These are phyloP conservation scores for Slavum lentiscoides DNA, from an alignment of 2,888 invertebrate genomes.

Conservation along the genomic window DNA sequence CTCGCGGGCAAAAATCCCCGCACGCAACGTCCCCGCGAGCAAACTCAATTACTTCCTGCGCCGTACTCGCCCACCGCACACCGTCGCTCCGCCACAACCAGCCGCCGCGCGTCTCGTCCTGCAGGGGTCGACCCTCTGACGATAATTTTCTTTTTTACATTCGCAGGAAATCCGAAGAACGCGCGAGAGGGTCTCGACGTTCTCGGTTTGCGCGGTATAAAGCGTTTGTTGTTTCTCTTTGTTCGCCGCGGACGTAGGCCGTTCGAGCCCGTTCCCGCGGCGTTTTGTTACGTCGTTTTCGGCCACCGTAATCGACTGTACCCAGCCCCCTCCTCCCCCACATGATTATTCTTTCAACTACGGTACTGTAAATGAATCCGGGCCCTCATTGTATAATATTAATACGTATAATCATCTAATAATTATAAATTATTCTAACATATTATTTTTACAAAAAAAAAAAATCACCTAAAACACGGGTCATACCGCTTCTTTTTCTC, in stretches of 20 bases:
- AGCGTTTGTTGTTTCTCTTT: constrained; percentile 13
- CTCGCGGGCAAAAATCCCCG: constrained; percentile 19
- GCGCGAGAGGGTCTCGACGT: background rate
- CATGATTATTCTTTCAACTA: no score
- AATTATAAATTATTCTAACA: no score
- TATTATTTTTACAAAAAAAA: no score
- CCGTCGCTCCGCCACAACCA: background rate
- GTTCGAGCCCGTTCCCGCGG: background rate
- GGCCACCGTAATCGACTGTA: no score
- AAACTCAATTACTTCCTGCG: constrained; percentile 53
- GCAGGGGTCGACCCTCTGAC: constrained; percentile 21
- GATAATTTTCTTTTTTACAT: constrained; percentile 45
- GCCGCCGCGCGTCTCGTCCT: background rate
- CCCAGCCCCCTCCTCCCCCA: no score
- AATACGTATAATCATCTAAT: no score
- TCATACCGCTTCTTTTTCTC: no score
- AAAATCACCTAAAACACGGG: no score
- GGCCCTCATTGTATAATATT: no score
- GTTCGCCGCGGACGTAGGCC: background rate
- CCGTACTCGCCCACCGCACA: background rate
- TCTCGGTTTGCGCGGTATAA: background rate
- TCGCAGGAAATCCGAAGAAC: constrained; percentile 22
- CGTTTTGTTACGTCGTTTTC: background rate
- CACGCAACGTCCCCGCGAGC: constrained; percentile 18
- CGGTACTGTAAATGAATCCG: no score